Percentiles rank a stretch among this genome's conserved stretches.
Evolutionary conservation across 1,140 invertebrate genomes (phyloP).

Genomic region (Drosophila neocordata): DNA sequence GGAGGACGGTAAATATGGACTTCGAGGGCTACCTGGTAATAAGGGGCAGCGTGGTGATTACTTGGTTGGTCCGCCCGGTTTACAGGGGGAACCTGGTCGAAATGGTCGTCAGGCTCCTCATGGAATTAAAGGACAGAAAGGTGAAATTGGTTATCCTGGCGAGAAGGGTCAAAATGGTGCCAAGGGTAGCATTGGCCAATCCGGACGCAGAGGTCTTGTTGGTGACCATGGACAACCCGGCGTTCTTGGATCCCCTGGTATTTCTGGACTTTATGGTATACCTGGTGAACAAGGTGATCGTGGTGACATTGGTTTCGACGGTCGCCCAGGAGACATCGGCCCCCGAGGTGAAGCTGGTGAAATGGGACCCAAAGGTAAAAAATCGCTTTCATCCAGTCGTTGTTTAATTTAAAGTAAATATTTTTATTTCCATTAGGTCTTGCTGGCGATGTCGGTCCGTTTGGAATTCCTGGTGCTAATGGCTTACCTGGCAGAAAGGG

Average conservation of each 20-base stretch:
- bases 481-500: conserved; percentile 83
- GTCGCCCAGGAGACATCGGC: conserved; percentile 84
- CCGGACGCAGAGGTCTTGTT: conserved; percentile 85
- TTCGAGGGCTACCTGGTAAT: conserved; percentile 72
- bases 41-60: conserved; percentile 85
- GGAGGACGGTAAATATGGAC: conserved; percentile 78
- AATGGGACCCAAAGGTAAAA: conserved; percentile 85
- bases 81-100: conserved; percentile 84
- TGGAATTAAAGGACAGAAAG: conserved; percentile 86
- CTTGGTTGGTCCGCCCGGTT: conserved; percentile 85
- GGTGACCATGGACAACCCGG: conserved; percentile 84
- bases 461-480: conserved; percentile 83
- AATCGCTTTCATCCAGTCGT: conserved; percentile 33
- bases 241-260: conserved; percentile 81
- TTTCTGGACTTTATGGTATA: conserved; percentile 84
- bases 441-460: conserved; percentile 83
- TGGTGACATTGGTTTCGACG: conserved; percentile 84
- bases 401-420: conserved; percentile 48
- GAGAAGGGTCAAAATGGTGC: conserved; percentile 58
- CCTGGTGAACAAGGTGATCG: conserved; percentile 84
- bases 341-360: conserved; percentile 83
- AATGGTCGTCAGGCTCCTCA: conserved; percentile 84
- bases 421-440: conserved; percentile 36
- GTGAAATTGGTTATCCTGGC: conserved; percentile 77
- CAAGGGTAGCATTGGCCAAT: conserved; percentile 78